These are phyloP conservation scores for Phrixothrix hirtus DNA, from an alignment of 2,888 invertebrate species.

Conservation along the genomic window DNA sequence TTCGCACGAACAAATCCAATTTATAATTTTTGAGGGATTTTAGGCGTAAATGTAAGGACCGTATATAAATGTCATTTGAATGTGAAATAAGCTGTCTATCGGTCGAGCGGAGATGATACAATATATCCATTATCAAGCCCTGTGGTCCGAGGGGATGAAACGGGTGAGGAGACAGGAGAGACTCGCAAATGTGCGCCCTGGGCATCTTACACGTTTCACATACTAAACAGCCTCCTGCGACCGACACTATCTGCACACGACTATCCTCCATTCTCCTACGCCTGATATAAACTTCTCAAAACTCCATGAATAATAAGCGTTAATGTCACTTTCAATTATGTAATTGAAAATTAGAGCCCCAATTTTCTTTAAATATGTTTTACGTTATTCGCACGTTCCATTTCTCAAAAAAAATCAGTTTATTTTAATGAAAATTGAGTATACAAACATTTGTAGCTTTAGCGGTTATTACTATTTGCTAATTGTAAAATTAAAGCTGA, in stretches of 20 bases:
- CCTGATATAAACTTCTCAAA: conserved; percentile 22
- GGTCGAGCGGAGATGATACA: conserved; percentile 51
- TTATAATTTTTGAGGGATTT: conserved; percentile 16
- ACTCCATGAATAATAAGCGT: conserved; percentile 29
- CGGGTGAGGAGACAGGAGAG: conserved; percentile 33
- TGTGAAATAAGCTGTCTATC: conserved; percentile 45
- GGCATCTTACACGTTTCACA: conserved; percentile 55
- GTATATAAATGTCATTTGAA: conserved; percentile 31
- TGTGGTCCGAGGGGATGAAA: conserved; percentile 35
- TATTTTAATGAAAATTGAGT: too few relatives aligned
- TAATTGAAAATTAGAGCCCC: not conserved
- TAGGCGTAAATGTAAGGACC: conserved; percentile 14
- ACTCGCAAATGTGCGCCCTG: conserved; percentile 51
- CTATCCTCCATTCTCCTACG: conserved; percentile 23
- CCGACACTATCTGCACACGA: conserved; percentile 32
- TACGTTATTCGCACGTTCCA: too few relatives aligned
- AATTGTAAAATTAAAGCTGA: too few relatives aligned
- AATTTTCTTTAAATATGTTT: too few relatives aligned
- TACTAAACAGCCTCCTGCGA: conserved; percentile 53
- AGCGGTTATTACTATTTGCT: too few relatives aligned
- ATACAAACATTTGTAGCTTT: too few relatives aligned
- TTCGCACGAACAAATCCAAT: conserved; percentile 3
- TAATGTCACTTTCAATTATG: conserved; percentile 22
- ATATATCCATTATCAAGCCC: conserved; percentile 54
- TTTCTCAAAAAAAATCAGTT: too few relatives aligned